phyloP scores from a whole-genome alignment of 2,113 vertebrate genomes.

The Oncorhynchus gorbuscha region DNA sequence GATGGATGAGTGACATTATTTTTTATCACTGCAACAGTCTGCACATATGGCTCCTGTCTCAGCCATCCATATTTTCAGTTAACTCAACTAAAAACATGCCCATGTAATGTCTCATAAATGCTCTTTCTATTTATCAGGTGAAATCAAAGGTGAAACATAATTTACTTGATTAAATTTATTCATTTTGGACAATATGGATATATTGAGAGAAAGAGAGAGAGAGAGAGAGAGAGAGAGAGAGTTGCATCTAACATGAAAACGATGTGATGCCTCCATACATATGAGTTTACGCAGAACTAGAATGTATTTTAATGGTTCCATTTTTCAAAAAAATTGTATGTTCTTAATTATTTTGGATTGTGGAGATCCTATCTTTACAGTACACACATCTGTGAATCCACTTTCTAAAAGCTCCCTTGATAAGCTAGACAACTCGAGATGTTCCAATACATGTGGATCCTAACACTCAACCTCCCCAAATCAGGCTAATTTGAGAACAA shows the following conservation, averaged over 20 bases:
- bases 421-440: slow-evolving; percentile 16
- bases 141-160: slow-evolving; percentile 57
- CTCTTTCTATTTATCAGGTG: slow-evolving; percentile 30
- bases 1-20: slow-evolving; percentile 60
- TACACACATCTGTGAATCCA: not conserved
- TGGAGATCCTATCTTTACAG: too few species aligned
- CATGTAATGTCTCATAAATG: slow-evolving; percentile 40
- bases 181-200: not conserved
- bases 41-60: slow-evolving; percentile 32
- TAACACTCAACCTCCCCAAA: slow-evolving; percentile 42
- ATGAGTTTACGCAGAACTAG: too few species aligned
- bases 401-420: slow-evolving; percentile 7
- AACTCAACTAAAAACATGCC: slow-evolving; percentile 52
- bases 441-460: slow-evolving; percentile 44
- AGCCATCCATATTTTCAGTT: slow-evolving; percentile 27
- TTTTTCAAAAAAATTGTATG: too few species aligned
- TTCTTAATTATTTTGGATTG: not conserved
- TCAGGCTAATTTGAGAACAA: slow-evolving; percentile 43
- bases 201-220: not conserved
- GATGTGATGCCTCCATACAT: not conserved
- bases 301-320: too few species aligned
- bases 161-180: slow-evolving; percentile 52
- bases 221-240: not conserved
- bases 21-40: slow-evolving; percentile 64
- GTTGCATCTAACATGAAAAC: too few species aligned